These are phyloP conservation scores for Drosophila greeni DNA, from an alignment of 2,888 invertebrate genomes.

Conservation along the genomic window DNA sequence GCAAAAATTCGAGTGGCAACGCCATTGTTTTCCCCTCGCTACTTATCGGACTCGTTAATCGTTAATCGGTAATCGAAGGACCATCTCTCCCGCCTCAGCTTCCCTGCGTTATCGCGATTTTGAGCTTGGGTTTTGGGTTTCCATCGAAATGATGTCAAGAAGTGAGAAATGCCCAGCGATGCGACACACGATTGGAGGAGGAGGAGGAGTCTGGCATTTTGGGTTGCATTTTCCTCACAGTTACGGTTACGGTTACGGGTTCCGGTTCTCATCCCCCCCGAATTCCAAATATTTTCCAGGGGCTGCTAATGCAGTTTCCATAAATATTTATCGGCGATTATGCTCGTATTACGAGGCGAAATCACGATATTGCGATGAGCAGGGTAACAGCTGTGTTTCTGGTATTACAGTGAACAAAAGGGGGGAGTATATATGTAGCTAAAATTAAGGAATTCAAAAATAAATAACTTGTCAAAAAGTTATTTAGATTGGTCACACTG, in stretches of 20 bases:
- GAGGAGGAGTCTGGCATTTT: neutral
- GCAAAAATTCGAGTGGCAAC: constrained; percentile 57
- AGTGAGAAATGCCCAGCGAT: constrained; percentile 56
- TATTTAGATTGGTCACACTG: no score
- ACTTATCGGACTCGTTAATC: constrained; percentile 67
- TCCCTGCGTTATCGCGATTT: constrained; percentile 32
- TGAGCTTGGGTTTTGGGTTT: constrained; percentile 72
- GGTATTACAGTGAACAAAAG: neutral
- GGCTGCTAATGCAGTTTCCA: constrained; percentile 17
- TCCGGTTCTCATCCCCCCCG: neutral
- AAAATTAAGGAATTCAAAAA: neutral
- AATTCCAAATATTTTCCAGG: neutral
- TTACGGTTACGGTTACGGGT: constrained; percentile 3
- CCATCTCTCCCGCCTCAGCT: constrained; percentile 28
- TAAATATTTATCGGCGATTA: constrained; percentile 31
- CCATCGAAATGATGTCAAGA: constrained; percentile 67
- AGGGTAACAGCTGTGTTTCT: constrained; percentile 23
- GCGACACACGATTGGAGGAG: constrained; percentile 74
- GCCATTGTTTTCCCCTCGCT: constrained; percentile 44
- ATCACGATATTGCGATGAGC: constrained; percentile 20
- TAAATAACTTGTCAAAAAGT: no score
- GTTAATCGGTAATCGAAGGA: constrained; percentile 65
- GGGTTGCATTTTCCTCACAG: constrained; percentile 7
- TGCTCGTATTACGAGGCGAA: constrained; percentile 22
- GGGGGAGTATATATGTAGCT: no score